phyloP scores from a whole-genome alignment of 2,888 invertebrate genomes.

The Sminthurinus aureus region DNA sequence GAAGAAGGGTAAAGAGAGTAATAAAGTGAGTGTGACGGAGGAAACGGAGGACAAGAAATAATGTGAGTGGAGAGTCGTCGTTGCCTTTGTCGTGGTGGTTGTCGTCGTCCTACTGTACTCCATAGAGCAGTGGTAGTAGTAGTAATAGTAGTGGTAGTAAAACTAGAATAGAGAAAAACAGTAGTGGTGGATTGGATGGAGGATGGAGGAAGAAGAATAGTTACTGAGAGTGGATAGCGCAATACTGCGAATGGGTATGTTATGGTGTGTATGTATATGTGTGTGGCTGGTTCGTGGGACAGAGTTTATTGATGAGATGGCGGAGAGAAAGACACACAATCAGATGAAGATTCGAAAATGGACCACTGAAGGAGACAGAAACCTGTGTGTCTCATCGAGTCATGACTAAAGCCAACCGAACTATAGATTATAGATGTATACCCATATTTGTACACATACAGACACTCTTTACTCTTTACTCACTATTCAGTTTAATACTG shows the following conservation, averaged over 20 bases:
- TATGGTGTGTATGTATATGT: not conserved
- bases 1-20: not conserved
- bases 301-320: constrained; percentile 26
- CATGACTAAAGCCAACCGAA: constrained; percentile 8
- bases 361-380: constrained; percentile 18
- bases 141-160: not conserved
- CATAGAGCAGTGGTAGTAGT: not conserved
- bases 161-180: not conserved
- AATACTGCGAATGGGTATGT: no score
- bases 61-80: not conserved
- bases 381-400: constrained; percentile 25
- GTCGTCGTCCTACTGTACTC: not conserved
- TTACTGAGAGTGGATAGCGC: no score
- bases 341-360: constrained; percentile 28
- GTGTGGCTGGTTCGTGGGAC: not conserved
- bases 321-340: constrained; percentile 8
- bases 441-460: not conserved
- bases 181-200: not conserved
- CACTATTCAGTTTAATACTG: no score
- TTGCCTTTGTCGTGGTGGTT: not conserved
- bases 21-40: not conserved
- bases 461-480: no score
- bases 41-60: constrained; percentile 1
- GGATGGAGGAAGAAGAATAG: no score
- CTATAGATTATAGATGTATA: not conserved